Conservation (phyloP, 1,140 invertebrate genomes). For the Rhagoletis zephyria region DNA sequence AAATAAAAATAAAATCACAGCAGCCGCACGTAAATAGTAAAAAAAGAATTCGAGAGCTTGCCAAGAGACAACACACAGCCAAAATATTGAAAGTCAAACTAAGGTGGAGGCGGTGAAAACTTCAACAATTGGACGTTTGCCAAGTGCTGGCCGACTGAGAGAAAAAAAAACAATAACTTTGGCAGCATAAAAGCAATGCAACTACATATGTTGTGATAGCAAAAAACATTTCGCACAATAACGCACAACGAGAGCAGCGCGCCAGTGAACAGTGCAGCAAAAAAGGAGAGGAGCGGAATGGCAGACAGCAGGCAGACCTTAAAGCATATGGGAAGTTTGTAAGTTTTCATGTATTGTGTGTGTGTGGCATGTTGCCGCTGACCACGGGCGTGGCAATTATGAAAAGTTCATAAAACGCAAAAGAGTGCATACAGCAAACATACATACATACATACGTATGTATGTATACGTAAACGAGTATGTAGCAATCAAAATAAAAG, state of each 20-base stretch:
- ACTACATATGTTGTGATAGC: too few species aligned
- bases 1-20: neutral
- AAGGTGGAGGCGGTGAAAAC: neutral
- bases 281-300: neutral
- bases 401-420: too few species aligned
- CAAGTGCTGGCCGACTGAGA: neutral
- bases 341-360: neutral
- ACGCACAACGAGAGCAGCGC: neutral
- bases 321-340: neutral
- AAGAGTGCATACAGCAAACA: too few species aligned
- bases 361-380: too few species aligned
- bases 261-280: neutral
- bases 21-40: neutral
- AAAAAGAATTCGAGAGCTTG: neutral
- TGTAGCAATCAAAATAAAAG: neutral
- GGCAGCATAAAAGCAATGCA: too few species aligned
- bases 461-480: too few species aligned
- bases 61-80: neutral
- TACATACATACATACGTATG: neutral
- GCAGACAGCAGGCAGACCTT: neutral
- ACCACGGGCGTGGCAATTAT: too few species aligned
- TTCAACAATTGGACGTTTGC: neutral
- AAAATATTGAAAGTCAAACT: slow-evolving; percentile 27
- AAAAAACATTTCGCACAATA: too few species aligned
- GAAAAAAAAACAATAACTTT: too few species aligned